These are phyloP conservation scores for Scaeva pyrastri DNA, from an alignment of 2,888 invertebrate species.

Conservation along the genomic window DNA sequence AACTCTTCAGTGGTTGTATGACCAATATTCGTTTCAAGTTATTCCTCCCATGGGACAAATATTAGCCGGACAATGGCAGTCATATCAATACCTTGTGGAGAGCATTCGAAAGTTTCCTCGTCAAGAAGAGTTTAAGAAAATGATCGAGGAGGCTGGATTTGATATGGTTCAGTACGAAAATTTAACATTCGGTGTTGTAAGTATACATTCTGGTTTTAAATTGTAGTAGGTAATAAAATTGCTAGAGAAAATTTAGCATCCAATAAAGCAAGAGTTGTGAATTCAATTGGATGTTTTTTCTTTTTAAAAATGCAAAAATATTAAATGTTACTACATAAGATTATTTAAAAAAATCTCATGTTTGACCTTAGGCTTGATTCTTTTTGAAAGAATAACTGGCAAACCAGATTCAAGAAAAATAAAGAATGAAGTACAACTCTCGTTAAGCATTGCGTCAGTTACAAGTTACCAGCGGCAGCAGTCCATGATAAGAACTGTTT, in stretches of 20 bases:
- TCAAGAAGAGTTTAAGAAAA: conserved; percentile 93
- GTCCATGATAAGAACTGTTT: too few relatives aligned
- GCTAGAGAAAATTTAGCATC: background rate
- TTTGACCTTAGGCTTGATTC: too few relatives aligned
- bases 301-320: background rate
- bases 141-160: conserved; percentile 97
- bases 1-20: conserved; percentile 93
- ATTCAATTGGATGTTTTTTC: background rate
- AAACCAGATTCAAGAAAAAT: too few relatives aligned
- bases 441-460: too few relatives aligned
- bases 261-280: background rate
- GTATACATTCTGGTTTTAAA: conserved; percentile 98
- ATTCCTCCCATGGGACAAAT: conserved; percentile 98
- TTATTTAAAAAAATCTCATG: too few relatives aligned
- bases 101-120: conserved; percentile 98
- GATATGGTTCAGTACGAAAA: conserved; percentile 94
- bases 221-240: conserved; percentile 84
- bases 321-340: too few relatives aligned
- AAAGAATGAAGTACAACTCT: too few relatives aligned
- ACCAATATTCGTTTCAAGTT: conserved; percentile 98
- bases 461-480: too few relatives aligned
- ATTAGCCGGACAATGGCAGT: conserved; percentile 96
- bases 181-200: conserved; percentile 94
- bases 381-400: too few relatives aligned
- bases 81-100: conserved; percentile 99